These are phyloP conservation scores for Leptopilina clavipes DNA, from an alignment of 1,140 invertebrate genomes.

Conservation along the genomic window DNA sequence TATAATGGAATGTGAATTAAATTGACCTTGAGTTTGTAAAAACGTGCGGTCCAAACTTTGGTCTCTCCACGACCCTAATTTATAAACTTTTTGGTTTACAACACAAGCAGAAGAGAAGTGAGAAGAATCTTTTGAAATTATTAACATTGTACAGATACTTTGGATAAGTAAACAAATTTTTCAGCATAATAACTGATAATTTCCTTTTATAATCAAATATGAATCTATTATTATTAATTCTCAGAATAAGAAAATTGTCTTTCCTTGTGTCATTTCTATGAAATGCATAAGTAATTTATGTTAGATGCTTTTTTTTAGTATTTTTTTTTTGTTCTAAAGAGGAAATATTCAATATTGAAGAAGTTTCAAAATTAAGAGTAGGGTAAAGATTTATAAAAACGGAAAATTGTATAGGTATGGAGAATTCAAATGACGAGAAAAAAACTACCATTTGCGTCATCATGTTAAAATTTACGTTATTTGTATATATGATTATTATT, in stretches of 20 bases:
- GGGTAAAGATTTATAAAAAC: neutral
- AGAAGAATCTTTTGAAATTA: no score
- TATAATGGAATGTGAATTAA: slow-evolving; percentile 28
- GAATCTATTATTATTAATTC: no score
- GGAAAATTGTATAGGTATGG: neutral
- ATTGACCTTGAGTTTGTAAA: slow-evolving; percentile 11
- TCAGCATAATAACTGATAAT: no score
- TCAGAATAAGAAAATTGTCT: no score
- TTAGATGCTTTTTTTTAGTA: no score
- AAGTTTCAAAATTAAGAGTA: neutral
- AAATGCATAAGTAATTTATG: no score
- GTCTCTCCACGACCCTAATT: neutral
- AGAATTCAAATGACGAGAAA: neutral
- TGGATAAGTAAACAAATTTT: no score
- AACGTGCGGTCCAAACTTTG: slow-evolving; percentile 23
- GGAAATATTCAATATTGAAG: no score
- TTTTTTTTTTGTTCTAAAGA: no score
- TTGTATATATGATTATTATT: neutral
- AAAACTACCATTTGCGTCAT: neutral
- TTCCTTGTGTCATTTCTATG: no score
- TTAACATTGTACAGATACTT: no score
- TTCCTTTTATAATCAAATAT: neutral
- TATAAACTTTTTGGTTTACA: neutral
- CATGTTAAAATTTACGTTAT: neutral
- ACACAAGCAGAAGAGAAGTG: no score